Evolutionary conservation across 2,888 invertebrate genomes (phyloP), one percentile per base, ranked within the genome.

Genomic region (Ectemnius lituratus): DNA sequence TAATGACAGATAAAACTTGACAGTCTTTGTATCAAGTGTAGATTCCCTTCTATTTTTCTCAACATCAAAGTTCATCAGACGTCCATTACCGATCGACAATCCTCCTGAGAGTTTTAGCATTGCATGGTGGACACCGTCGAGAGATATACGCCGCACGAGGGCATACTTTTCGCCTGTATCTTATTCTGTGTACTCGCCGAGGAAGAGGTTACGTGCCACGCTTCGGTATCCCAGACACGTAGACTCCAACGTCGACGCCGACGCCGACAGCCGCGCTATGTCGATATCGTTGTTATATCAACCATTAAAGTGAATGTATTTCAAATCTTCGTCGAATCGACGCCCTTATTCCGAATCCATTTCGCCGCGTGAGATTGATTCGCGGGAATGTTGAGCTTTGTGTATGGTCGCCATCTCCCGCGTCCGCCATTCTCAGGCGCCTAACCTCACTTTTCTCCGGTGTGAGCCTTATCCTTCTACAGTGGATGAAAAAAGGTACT

Each of bases 241-340:
- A 84, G 11, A n/a, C n/a, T n/a, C n/a, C n/a, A n/a, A 37, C 4
- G 37, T 4, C 37, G 37, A 37, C 37, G 37, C 37, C 37, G 37
- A 37, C 37, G 37, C 37, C 37, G 37, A 37, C 37, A 0, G 76
- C 77, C 81, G 80, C 82, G 78, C 68, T 71, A 84, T 84, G 85
- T 83, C 87, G 79, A 87, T 86, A 86, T 78, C 80, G 76, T 67
- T 79, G 84, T 84, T 86, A 83, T 82, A 83, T 87, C 87, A 85
- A 84, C 83, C 85, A 86, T 86, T 84, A 85, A 84, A 87, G 87
- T 85, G 85, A 87, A 87, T 85, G 86, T 87, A 87, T 85, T 79
- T 85, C 70, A 84, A 86, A 84, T 82, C 79, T 75, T 67, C 60
- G 67, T 49, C 70, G 73, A 28, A 49, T 52, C 14, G n/a, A 13